Evolutionary conservation across 2,797 vertebrate species (phyloP), one percentile per base, ranked within the genome.

Genomic region (Botia kubotai): DNA sequence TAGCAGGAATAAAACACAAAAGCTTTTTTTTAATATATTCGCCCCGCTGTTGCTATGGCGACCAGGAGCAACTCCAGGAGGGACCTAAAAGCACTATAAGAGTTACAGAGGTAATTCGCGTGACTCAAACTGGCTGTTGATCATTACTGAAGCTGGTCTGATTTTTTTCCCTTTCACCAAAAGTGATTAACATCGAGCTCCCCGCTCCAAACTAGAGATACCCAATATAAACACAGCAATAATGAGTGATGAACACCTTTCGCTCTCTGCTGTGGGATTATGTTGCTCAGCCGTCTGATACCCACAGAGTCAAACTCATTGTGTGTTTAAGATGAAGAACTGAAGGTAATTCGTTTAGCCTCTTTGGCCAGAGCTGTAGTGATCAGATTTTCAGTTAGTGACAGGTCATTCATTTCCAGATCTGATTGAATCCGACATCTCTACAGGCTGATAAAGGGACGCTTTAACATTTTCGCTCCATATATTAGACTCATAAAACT

Each of bases 341-440:
- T 69, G 43, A 78, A 62, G 43, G 29, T 68, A 78, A 78, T 78
- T 74, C 26, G 68, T 68, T 82, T 78, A 82, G 46, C 62, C 17
- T 55, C 69, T 71, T 80, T 78, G 69, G 66, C n/a, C 14, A 66
- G 48, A 78, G 53, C 36, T 82, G 68, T 81, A 19, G 72, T 78
- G 82, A 84, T 84, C 80, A 84, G 65, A n/a, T 82, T 82, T 80
- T 86, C 73, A 86, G 83, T 84, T 80, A 82, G 48, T 48, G 57
- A 43, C 81, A 68, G 33, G 63, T 19, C 77, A 80, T 84, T 77
- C 63, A 67, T 82, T 82, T 80, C 57, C 21, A 63, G 68, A 75
- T 82, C 48, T 67, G 73, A 77, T 82, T 74, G 82, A 82, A 57
- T 66, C 73, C 52, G 77, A 82, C 82, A 73, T 63, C 29, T 82